Conservation (phyloP, 2,888 invertebrate species). For the Lordiphosa fenestrarum region DNA sequence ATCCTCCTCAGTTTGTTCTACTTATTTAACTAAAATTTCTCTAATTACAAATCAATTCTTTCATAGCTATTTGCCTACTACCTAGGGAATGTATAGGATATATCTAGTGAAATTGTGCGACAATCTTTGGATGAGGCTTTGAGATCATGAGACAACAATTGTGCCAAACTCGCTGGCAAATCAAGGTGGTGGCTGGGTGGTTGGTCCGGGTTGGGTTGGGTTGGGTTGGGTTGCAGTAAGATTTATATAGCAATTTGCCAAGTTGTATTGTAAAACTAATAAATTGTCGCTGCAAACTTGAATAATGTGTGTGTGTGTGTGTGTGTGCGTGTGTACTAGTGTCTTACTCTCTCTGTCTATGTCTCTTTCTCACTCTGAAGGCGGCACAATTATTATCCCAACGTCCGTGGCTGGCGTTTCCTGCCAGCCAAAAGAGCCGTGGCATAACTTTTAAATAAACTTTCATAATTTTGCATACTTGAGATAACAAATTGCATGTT, state of each 20-base stretch:
- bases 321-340: background rate
- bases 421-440: constrained; percentile 54
- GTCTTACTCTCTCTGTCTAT: background rate
- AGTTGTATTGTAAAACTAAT: constrained; percentile 75
- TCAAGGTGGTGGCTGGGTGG: no score
- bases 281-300: constrained; percentile 68
- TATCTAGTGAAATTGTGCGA: no score
- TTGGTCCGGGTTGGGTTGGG: no score
- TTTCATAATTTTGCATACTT: constrained; percentile 72
- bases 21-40: no score
- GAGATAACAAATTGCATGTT: constrained; percentile 72
- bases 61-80: no score
- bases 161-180: no score
- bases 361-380: constrained; percentile 22
- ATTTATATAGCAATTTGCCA: constrained; percentile 73
- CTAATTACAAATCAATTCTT: no score
- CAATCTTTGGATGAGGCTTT: no score
- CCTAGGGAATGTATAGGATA: no score
- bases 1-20: no score
- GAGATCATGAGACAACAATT: no score
- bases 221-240: constrained; percentile 17
- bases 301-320: constrained; percentile 42
- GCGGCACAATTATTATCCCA: constrained; percentile 66
- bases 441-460: constrained; percentile 70
- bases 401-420: constrained; percentile 36